Percentiles rank a stretch among this genome's conserved stretches.
These are phyloP conservation scores for Halcyon malimbica DNA, from an alignment of 2,113 vertebrate species.

Conservation along the genomic window DNA sequence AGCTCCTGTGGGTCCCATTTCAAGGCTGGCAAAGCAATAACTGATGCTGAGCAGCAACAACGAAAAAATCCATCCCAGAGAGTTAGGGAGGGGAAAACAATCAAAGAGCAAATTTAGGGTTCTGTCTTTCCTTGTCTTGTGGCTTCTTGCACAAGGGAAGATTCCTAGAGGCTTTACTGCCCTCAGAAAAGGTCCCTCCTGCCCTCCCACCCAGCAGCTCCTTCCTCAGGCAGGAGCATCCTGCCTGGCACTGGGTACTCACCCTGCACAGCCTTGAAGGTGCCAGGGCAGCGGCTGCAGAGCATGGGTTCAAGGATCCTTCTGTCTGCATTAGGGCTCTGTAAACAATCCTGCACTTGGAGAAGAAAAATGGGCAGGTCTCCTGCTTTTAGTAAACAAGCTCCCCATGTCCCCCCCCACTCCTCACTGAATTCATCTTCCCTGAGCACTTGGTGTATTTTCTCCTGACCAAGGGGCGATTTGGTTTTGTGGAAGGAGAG, in stretches of 20 bases:
- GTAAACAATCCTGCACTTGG: neutral
- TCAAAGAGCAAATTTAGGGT: neutral
- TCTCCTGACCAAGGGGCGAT: neutral
- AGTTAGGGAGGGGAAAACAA: neutral
- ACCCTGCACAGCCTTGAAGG: accelerated
- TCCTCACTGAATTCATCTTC: neutral
- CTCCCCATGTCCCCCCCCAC: neutral
- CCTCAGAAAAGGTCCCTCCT: neutral
- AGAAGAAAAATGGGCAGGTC: neutral
- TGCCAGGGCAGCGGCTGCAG: neutral
- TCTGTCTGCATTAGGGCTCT: neutral
- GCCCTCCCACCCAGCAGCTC: neutral
- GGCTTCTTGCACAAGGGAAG: neutral
- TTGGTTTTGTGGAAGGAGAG: neutral
- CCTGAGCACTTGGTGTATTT: neutral
- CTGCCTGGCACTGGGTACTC: neutral
- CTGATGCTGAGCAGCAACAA: neutral
- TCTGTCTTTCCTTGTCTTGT: neutral
- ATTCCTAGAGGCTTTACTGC: neutral
- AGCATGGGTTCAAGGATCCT: neutral
- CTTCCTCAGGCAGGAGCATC: neutral
- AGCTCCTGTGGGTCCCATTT: neutral
- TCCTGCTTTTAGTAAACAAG: neutral
- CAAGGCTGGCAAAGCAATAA: neutral
- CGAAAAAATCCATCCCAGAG: neutral